These are phyloP conservation scores for Dicerorhinus sumatrensis DNA, from an alignment of 2,113 vertebrate genomes.

Conservation along the genomic window DNA sequence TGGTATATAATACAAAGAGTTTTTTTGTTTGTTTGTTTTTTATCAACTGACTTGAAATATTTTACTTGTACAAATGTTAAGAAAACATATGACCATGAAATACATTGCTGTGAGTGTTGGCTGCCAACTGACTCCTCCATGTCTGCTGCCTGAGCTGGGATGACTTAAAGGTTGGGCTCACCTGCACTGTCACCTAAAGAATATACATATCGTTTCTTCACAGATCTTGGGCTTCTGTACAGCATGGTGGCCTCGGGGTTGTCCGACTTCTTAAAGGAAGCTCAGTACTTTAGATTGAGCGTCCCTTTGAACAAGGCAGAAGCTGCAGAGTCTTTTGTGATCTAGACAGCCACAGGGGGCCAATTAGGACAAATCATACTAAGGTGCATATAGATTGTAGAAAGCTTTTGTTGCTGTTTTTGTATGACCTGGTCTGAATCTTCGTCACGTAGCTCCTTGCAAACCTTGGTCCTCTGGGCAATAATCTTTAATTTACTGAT, in stretches of 20 bases:
- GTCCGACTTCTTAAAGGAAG: background rate
- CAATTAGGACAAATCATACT: background rate
- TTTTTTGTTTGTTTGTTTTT: background rate
- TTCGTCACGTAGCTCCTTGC: background rate
- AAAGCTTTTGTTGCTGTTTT: background rate
- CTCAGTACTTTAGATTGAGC: background rate
- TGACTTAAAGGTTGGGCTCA: background rate
- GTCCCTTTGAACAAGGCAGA: background rate
- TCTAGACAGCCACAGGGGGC: background rate
- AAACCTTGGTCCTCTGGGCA: background rate
- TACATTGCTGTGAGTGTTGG: background rate
- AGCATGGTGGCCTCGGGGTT: rapidly evolving
- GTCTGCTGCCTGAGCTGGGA: background rate
- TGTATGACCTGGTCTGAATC: background rate
- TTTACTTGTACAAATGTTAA: background rate
- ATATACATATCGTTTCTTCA: background rate
- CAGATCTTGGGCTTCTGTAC: background rate
- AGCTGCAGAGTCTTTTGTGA: background rate
- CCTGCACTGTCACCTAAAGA: background rate
- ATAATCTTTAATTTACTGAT: background rate
- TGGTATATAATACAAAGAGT: too few species aligned
- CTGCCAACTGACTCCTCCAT: background rate
- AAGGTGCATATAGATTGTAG: background rate
- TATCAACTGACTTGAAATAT: background rate
- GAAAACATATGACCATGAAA: background rate